Conservation (phyloP, 1,140 invertebrate species). For the Leptinotarsa undecemlineata region DNA sequence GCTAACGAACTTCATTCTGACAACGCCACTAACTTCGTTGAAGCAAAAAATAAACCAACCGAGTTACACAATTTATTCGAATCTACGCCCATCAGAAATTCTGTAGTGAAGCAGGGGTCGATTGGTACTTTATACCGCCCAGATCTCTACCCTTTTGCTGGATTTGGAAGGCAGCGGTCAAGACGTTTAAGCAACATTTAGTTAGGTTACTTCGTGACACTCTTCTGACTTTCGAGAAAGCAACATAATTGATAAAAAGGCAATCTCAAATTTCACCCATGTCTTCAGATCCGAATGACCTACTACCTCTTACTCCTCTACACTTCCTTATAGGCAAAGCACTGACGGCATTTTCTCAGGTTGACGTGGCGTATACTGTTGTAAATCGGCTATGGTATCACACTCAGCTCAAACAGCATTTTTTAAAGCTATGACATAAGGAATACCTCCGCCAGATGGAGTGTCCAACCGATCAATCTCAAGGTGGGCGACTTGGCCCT, state of each 20-base stretch:
- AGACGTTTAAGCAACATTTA: neutral
- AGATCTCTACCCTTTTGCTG: constrained; percentile 5
- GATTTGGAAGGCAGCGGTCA: constrained; percentile 12
- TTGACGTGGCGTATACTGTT: neutral
- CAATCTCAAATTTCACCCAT: constrained; percentile 38
- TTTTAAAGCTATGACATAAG: constrained; percentile 39
- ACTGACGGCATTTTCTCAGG: constrained; percentile 25
- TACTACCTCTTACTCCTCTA: constrained; percentile 12
- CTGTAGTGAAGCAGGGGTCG: neutral
- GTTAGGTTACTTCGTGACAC: neutral
- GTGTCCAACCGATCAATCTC: too few species aligned
- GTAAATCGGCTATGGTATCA: constrained; percentile 35
- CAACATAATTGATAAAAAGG: neutral
- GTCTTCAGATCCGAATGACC: constrained; percentile 43
- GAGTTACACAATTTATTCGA: constrained; percentile 24
- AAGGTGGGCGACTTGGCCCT: too few species aligned
- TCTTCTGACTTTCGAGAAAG: constrained; percentile 8
- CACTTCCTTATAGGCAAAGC: constrained; percentile 4
- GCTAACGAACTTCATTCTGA: constrained; percentile 35
- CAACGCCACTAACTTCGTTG: constrained; percentile 42
- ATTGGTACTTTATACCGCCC: constrained; percentile 52
- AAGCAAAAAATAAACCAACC: constrained; percentile 27
- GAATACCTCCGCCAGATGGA: too few species aligned
- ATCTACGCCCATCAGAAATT: neutral
- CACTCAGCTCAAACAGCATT: constrained; percentile 41